A percentile compares a stretch with the other conserved stretches of the same genome.
These are phyloP conservation scores for Arothron firmamentum DNA, from an alignment of 2,113 vertebrate species.

Conservation along the genomic window DNA sequence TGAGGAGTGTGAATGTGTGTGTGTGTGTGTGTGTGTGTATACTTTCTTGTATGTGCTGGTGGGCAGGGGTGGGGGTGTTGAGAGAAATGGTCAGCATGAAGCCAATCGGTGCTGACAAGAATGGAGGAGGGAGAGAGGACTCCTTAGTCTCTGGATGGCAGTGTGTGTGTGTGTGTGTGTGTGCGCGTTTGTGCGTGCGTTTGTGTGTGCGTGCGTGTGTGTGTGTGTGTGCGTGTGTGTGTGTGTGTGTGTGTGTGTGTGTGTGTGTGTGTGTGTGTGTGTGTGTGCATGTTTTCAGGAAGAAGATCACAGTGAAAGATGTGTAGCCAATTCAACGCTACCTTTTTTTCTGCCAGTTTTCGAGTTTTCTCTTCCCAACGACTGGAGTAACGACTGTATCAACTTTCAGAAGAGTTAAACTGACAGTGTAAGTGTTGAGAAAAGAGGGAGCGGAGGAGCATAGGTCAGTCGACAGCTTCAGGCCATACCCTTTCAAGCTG, in stretches of 20 bases:
- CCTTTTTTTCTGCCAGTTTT: too few species aligned
- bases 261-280: constrained; percentile 1
- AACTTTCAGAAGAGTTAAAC: constrained; percentile 6
- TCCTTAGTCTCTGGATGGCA: constrained; percentile 56
- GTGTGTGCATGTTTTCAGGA: constrained; percentile 14
- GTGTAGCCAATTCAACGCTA: constrained; percentile 7
- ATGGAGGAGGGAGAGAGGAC: constrained; percentile 50
- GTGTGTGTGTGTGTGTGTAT: constrained; percentile 15
- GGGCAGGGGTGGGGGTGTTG: constrained; percentile 20
- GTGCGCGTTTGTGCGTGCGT: constrained; percentile 14
- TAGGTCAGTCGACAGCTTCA: constrained; percentile 53
- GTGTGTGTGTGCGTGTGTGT: constrained; percentile 9
- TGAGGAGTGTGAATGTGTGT: constrained; percentile 25
- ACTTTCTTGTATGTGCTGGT: constrained; percentile 21
- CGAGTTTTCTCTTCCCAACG: too few species aligned
- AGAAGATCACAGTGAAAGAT: constrained; percentile 15
- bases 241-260: constrained; percentile 12
- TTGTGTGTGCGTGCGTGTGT: too few species aligned
- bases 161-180: constrained; percentile 12
- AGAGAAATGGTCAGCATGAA: constrained; percentile 55
- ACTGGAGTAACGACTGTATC: too few species aligned
- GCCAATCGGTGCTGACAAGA: constrained; percentile 63
- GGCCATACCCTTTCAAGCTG: constrained; percentile 34
- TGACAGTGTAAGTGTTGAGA: constrained; percentile 52
- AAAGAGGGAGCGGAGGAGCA: constrained; percentile 18